Conservation (phyloP, 2,888 invertebrate species). For the Drosophila nr. perissopoda region DNA sequence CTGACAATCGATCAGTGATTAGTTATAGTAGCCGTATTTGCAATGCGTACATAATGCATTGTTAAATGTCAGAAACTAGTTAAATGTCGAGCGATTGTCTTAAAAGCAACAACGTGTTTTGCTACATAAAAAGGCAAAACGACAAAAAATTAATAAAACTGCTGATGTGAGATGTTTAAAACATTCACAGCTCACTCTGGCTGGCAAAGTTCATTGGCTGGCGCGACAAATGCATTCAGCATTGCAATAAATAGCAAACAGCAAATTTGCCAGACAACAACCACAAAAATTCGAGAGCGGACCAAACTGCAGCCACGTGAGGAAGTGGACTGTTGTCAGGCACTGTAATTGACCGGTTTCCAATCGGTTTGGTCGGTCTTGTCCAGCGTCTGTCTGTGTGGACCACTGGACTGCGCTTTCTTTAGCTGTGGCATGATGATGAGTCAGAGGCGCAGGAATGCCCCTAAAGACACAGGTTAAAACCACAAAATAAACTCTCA, state of each 20-base stretch:
- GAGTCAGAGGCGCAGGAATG: constrained; percentile 68
- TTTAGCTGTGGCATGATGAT: constrained; percentile 41
- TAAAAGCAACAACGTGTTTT: constrained; percentile 58
- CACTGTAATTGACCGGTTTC: constrained; percentile 66
- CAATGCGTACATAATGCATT: constrained; percentile 31
- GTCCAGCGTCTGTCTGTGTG: constrained; percentile 40
- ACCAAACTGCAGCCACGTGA: constrained; percentile 48
- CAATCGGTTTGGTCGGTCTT: background rate
- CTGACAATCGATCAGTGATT: constrained; percentile 31
- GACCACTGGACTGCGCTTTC: constrained; percentile 57
- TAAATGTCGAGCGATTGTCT: constrained; percentile 10
- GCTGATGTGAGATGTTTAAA: constrained; percentile 53
- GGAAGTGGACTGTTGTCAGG: constrained; percentile 50
- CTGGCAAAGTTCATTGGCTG: constrained; percentile 70
- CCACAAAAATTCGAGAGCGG: constrained; percentile 28
- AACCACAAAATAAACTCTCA: background rate
- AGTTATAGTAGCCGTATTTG: constrained; percentile 11
- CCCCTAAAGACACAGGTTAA: constrained; percentile 25
- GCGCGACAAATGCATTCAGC: constrained; percentile 46
- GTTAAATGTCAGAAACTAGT: constrained; percentile 53
- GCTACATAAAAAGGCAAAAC: constrained; percentile 2
- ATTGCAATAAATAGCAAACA: constrained; percentile 28
- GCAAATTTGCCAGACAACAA: background rate
- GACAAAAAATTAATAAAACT: constrained; percentile 15
- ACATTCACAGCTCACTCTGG: constrained; percentile 9